These are phyloP conservation scores for Leptopilina clavipes DNA, from an alignment of 1,140 invertebrate genomes.

Conservation along the genomic window DNA sequence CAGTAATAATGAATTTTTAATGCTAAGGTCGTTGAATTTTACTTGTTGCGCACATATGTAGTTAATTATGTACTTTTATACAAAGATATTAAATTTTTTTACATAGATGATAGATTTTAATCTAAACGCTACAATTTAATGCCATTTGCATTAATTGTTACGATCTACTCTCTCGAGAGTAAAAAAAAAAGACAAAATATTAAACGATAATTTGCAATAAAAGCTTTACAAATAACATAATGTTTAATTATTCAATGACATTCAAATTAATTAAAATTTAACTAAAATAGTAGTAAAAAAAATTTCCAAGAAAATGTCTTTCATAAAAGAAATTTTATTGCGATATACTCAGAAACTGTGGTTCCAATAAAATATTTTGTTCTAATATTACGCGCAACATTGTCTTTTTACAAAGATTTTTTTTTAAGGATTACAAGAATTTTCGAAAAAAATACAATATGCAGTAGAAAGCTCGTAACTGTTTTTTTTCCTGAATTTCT, in stretches of 20 bases:
- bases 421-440: background rate
- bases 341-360: background rate
- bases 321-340: conserved; percentile 27
- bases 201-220: too few species aligned
- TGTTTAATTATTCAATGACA: too few species aligned
- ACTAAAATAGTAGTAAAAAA: background rate
- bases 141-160: too few species aligned
- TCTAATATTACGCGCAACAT: background rate
- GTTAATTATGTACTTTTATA: conserved; percentile 2
- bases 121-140: background rate
- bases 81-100: background rate
- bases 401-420: conserved; percentile 11
- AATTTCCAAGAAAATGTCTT: background rate
- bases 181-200: too few species aligned
- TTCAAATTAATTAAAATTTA: background rate
- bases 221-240: too few species aligned
- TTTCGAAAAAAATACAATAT: background rate
- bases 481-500: background rate
- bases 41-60: background rate
- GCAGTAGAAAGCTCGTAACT: background rate
- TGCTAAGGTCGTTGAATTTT: background rate
- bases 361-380: conserved; percentile 31
- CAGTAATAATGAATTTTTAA: background rate
- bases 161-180: too few species aligned
- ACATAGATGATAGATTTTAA: background rate